Conservation (phyloP, 2,888 invertebrate genomes). For the Therioaphis trifolii region DNA sequence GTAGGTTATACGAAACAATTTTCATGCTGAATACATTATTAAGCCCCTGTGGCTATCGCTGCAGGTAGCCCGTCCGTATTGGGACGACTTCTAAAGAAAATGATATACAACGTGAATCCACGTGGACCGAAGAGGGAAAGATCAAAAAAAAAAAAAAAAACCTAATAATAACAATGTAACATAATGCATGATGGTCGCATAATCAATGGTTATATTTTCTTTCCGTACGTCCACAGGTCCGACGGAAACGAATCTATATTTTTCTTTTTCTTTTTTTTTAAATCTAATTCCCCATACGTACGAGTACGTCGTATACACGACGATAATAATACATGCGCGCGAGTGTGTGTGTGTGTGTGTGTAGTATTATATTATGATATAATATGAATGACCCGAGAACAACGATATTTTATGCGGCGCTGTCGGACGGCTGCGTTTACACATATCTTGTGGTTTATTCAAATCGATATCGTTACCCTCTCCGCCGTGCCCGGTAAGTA, state of each 20-base stretch:
- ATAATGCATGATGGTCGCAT: neutral
- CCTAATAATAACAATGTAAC: neutral
- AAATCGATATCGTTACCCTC: neutral
- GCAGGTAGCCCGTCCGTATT: neutral
- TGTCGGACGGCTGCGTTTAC: neutral
- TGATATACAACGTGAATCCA: neutral
- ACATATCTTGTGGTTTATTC: neutral
- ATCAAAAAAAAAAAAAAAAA: neutral
- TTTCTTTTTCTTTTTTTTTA: neutral
- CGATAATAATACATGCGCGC: neutral
- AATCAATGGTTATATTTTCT: neutral
- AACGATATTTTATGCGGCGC: neutral
- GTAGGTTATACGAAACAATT: slow-evolving; percentile 1
- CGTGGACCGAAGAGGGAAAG: neutral
- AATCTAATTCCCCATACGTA: neutral
- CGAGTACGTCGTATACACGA: no score
- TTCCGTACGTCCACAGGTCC: neutral
- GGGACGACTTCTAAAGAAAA: slow-evolving; percentile 4
- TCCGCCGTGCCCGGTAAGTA: neutral
- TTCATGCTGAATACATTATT: slow-evolving; percentile 43
- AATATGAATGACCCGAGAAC: neutral
- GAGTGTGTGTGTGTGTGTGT: no score
- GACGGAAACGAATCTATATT: neutral
- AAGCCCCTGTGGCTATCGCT: slow-evolving; percentile 34
- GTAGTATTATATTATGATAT: no score